phyloP scores from a whole-genome alignment of 64 coral and sea anemone genomes.

The Actinia tenebrosa region DNA sequence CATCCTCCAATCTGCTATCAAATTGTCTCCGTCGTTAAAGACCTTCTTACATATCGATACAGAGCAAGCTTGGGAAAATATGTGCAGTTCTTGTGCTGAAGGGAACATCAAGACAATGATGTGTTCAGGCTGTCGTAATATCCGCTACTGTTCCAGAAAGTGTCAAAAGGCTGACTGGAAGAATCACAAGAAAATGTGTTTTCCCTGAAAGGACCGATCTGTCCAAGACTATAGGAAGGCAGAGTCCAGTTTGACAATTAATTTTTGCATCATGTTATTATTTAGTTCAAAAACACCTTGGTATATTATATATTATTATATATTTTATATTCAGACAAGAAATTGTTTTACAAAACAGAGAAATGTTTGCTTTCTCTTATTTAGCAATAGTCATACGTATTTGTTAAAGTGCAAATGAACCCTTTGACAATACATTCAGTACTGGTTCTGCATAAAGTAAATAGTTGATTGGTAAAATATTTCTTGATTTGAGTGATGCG shows the following conservation, averaged over 20 bases:
- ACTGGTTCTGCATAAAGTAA: no score
- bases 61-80: constrained; percentile 17
- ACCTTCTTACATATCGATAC: background rate
- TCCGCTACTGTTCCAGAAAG: constrained; percentile 57
- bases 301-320: no score
- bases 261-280: background rate
- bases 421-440: no score
- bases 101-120: constrained; percentile 57
- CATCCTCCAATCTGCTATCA: constrained; percentile 21
- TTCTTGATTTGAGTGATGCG: no score
- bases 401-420: no score
- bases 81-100: constrained; percentile 37
- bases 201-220: background rate
- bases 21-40: constrained; percentile 27
- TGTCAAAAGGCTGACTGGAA: constrained; percentile 79
- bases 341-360: no score
- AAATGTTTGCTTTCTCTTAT: no score
- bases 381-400: no score
- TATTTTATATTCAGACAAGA: no score
- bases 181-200: constrained; percentile 49
- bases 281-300: no score
- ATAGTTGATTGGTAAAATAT: no score
- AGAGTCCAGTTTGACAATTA: background rate
- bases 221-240: background rate
- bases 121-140: constrained; percentile 38